These are phyloP conservation scores for Antechinus flavipes DNA, from an alignment of 2,113 vertebrate species.

Conservation along the genomic window DNA sequence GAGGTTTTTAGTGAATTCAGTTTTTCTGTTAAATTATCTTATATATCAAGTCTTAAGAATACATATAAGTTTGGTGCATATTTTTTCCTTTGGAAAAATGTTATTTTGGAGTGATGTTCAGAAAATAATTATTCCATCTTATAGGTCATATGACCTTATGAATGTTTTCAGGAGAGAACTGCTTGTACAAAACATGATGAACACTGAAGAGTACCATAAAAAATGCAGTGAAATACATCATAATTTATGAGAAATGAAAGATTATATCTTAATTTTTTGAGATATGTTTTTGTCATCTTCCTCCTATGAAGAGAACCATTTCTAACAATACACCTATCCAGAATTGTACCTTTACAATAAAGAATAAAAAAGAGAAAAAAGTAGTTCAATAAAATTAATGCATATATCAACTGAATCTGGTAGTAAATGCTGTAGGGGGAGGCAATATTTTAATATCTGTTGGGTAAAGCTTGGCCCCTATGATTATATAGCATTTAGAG, in stretches of 20 bases:
- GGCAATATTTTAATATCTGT: neutral
- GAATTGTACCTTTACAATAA: neutral
- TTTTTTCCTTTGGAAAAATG: neutral
- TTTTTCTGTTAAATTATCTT: neutral
- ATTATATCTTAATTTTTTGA: neutral
- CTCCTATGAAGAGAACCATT: neutral
- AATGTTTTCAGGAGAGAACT: neutral
- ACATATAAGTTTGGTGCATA: neutral
- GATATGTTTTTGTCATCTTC: neutral
- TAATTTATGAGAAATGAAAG: neutral
- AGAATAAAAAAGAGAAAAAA: neutral
- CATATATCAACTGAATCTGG: neutral
- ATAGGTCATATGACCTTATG: neutral
- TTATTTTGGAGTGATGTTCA: neutral
- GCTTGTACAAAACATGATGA: neutral
- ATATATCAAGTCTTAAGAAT: neutral
- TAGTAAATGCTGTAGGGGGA: neutral
- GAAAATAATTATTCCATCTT: neutral
- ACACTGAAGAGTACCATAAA: neutral
- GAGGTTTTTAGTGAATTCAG: neutral
- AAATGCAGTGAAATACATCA: neutral
- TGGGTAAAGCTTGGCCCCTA: neutral
- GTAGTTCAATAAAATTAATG: neutral
- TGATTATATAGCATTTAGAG: neutral
- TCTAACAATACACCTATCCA: neutral